phyloP scores from a whole-genome alignment of 1,140 invertebrate species.

The Zophobas morio region DNA sequence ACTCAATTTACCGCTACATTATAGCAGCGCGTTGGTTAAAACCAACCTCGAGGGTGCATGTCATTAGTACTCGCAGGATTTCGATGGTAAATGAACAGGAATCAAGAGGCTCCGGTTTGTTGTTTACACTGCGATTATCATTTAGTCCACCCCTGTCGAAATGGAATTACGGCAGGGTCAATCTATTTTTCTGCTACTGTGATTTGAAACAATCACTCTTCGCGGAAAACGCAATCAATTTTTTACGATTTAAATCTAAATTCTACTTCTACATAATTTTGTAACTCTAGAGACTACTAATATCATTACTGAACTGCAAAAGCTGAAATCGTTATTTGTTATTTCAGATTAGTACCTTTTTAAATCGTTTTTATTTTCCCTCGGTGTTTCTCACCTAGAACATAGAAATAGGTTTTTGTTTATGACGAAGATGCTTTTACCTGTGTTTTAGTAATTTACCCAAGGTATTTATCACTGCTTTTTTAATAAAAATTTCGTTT shows the following conservation, averaged over 20 bases:
- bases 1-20: conserved; percentile 69
- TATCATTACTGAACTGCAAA: too few species aligned
- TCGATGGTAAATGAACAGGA: conserved; percentile 38
- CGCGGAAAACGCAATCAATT: background rate
- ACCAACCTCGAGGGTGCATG: conserved; percentile 44
- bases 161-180: conserved; percentile 3
- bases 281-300: too few species aligned
- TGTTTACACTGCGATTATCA: conserved; percentile 42
- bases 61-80: conserved; percentile 44
- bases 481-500: too few species aligned
- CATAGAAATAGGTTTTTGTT: too few species aligned
- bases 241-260: background rate
- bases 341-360: too few species aligned
- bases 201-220: background rate
- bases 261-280: too few species aligned
- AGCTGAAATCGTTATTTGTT: too few species aligned
- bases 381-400: too few species aligned
- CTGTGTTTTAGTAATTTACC: too few species aligned
- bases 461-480: too few species aligned
- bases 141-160: conserved; percentile 34
- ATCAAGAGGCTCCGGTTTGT: conserved; percentile 27
- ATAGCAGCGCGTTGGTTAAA: conserved; percentile 66
- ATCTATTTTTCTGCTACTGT: background rate
- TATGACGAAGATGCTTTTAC: too few species aligned
- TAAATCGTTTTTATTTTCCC: too few species aligned